Base-by-base conservation (phyloP, 2,888 invertebrate genomes). In the Stenichneumon culpator region DNA sequence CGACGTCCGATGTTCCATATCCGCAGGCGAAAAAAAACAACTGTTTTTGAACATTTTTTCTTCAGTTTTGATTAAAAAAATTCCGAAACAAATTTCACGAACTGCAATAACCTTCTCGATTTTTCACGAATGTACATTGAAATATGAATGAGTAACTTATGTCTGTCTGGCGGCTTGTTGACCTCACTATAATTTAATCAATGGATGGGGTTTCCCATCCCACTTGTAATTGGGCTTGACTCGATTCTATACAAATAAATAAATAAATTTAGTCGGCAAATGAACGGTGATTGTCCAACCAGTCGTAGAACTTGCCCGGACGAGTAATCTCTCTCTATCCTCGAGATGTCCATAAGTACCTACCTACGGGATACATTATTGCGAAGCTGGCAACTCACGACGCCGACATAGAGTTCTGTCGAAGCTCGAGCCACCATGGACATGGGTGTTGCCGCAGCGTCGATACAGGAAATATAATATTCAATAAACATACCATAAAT, bases 401-500 rank as follows among this genome's bases (percentile, higher is more conserved):
- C 36, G 7, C 0, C 44, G 32, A 32, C 4, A 11, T 50, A 22
- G 44, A 73, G 32, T 39, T 63, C 47, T 44, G 39, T 32, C 28
- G 32, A 70, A 47, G 65, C 39, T 77, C 44, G 50, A 32, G 44
- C 67, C 69, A 65, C 60, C 74, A 70, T 50, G 78, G 22, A 47
- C 50, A 14, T 22, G 9, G 75, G 47, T 32, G 39, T 7, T 44
- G 28, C 60, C 36, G 16, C 19, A 73, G n/a, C 25, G 72, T 50
- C 19, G n/a, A 75, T 54, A 54, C 82, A 82, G 86, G 79, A 86
- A 88, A 89, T 84, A 77, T 80, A 77, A 83, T 86, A 89, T 90
- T 91, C 91, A 90, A 92, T 91, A 89, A 91, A 77, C 84, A 84
- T 69, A 83, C 69, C 87, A 82, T 91, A 91, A 91, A 91, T 91